Conservation (phyloP, 2,113 vertebrate species). For the Eclectus roratus region DNA sequence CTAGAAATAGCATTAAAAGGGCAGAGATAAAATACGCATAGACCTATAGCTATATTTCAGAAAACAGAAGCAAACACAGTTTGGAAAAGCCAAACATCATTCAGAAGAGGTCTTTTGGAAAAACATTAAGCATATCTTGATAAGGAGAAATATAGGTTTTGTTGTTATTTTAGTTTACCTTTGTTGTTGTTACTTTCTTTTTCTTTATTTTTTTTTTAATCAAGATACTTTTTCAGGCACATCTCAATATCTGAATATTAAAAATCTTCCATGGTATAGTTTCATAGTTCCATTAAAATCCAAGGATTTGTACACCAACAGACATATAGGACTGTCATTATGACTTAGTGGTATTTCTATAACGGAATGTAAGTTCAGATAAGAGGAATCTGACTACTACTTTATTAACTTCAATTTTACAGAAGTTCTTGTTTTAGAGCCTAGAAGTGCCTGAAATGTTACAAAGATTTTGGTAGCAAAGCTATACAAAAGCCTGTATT, state of each 20-base stretch:
- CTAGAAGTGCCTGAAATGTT: not conserved
- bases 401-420: not conserved
- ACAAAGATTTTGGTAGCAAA: not conserved
- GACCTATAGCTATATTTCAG: slow-evolving; percentile 47
- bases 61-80: slow-evolving; percentile 64
- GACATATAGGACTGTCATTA: not conserved
- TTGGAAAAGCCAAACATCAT: slow-evolving; percentile 49
- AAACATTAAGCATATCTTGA: slow-evolving; percentile 15
- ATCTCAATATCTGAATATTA: not conserved
- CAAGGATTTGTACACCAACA: not conserved
- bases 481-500: not conserved
- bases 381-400: not conserved
- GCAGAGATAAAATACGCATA: slow-evolving; percentile 59
- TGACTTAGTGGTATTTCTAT: not conserved
- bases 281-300: not conserved
- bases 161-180: not conserved
- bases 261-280: not conserved
- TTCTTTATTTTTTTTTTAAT: not conserved
- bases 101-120: slow-evolving; percentile 41
- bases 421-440: not conserved
- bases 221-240: not conserved
- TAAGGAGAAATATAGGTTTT: not conserved
- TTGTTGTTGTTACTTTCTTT: not conserved
- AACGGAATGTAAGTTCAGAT: not conserved
- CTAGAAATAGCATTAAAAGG: slow-evolving; percentile 66